Conservation (phyloP, 2,113 vertebrate species). For the Sceloporus tristichus region DNA sequence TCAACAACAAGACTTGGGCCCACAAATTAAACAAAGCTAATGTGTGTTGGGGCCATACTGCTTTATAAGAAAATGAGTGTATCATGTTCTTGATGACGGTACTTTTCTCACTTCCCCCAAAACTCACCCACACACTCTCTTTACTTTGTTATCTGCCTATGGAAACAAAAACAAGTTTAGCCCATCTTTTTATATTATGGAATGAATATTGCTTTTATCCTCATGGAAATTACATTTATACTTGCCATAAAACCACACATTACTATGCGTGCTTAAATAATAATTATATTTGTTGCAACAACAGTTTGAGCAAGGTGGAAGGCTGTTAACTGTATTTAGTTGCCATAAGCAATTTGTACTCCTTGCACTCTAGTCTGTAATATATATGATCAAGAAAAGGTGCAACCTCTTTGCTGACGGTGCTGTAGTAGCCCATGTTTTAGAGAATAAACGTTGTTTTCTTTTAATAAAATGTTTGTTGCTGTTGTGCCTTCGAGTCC, state of each 20-base stretch:
- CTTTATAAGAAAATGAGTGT: neutral
- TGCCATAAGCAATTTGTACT: slow-evolving; percentile 24
- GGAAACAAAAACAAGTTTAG: neutral
- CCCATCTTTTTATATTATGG: neutral
- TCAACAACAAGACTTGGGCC: neutral
- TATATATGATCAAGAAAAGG: slow-evolving; percentile 33
- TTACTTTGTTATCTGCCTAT: accelerated
- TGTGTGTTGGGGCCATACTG: neutral
- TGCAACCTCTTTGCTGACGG: slow-evolving; percentile 11
- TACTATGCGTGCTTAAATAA: slow-evolving; percentile 39
- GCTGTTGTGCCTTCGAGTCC: too few relatives aligned
- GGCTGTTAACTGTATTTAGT: slow-evolving; percentile 45
- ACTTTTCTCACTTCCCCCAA: slow-evolving; percentile 48
- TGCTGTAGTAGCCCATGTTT: neutral
- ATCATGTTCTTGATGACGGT: slow-evolving; percentile 11
- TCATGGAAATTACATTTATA: slow-evolving; percentile 52
- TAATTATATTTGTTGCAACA: neutral
- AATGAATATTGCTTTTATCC: neutral
- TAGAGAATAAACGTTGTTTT: neutral
- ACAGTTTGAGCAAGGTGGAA: slow-evolving; percentile 35
- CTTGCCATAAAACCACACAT: neutral
- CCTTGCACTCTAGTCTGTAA: neutral
- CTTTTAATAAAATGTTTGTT: neutral
- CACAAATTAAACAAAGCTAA: neutral
- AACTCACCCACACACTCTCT: neutral